phyloP scores from a whole-genome alignment of 2,113 vertebrate genomes.

The Leucosticte australis region DNA sequence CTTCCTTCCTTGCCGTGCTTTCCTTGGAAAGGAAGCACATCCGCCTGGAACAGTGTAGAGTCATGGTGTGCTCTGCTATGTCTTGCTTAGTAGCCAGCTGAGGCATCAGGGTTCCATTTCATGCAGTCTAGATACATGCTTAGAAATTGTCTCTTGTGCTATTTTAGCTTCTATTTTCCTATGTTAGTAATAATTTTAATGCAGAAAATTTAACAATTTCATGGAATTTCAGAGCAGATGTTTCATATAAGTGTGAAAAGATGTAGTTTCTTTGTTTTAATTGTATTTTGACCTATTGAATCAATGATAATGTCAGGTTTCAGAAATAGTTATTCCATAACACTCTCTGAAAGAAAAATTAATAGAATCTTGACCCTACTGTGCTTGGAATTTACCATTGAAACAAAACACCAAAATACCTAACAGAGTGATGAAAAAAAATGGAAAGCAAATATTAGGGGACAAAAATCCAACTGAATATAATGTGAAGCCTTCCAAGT shows the following conservation, averaged over 20 bases:
- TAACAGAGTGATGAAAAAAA: background rate
- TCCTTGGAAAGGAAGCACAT: constrained; percentile 1
- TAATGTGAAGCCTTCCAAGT: background rate
- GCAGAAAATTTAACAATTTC: background rate
- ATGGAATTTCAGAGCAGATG: background rate
- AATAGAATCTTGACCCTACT: background rate
- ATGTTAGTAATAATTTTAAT: background rate
- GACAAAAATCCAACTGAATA: background rate
- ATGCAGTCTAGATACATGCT: background rate
- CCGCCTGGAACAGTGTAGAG: background rate
- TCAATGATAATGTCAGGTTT: background rate
- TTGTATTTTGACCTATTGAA: background rate
- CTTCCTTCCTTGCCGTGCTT: background rate
- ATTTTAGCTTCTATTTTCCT: background rate
- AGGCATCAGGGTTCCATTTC: background rate
- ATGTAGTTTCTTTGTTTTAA: background rate
- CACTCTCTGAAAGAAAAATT: background rate
- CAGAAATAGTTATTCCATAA: background rate
- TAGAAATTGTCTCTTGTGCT: background rate
- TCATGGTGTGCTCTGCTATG: background rate
- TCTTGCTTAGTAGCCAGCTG: background rate
- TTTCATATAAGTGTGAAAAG: background rate
- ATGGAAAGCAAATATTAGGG: background rate
- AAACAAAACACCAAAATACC: background rate
- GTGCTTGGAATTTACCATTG: background rate